Evolutionary conservation across 2,113 vertebrate species (phyloP).

Genomic region (Leucopsar rothschildi): DNA sequence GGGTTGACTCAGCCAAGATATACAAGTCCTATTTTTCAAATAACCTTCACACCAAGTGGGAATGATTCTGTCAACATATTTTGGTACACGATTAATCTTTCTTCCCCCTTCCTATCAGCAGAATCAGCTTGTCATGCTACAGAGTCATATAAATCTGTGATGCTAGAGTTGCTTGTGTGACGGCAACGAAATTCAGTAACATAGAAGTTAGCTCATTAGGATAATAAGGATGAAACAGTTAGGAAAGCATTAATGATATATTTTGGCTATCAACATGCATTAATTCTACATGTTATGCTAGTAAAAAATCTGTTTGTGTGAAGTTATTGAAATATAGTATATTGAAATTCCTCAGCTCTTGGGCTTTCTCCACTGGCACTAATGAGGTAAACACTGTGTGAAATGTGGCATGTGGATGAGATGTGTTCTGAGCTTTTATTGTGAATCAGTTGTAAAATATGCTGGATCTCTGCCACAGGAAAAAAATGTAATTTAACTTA

Average conservation of each 20-base stretch:
- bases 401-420: conserved; percentile 39
- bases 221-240: background rate
- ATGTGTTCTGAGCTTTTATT: conserved; percentile 35
- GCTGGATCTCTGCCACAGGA: conserved; percentile 36
- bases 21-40: conserved; percentile 11
- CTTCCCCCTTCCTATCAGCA: background rate
- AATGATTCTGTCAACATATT: conserved; percentile 40
- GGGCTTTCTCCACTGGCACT: conserved; percentile 7
- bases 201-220: background rate
- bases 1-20: conserved; percentile 4
- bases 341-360: background rate
- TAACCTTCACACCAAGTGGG: background rate
- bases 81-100: conserved; percentile 22
- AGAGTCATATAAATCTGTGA: background rate
- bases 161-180: background rate
- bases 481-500: conserved; percentile 51
- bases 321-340: conserved; percentile 23
- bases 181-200: background rate
- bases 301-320: background rate
- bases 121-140: background rate
- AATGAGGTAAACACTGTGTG: conserved; percentile 56
- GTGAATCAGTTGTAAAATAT: conserved; percentile 53
- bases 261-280: background rate
- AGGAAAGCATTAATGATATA: background rate
- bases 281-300: background rate